Evolutionary conservation across 2,113 vertebrate genomes (phyloP), one percentile per base, ranked within the genome.

Genomic region (Marmota monax): DNA sequence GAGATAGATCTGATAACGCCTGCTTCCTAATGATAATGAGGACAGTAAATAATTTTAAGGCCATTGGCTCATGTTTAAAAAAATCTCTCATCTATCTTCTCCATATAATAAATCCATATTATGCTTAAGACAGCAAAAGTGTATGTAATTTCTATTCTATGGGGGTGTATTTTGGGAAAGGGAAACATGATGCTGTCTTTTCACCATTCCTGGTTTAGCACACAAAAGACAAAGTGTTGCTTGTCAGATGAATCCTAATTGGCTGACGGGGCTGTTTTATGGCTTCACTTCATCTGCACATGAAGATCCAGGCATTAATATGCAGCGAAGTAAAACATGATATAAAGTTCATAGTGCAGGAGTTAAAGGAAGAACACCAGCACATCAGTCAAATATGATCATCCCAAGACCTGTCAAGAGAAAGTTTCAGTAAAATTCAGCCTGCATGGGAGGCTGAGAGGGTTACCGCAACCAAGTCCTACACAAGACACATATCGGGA

Each of bases 1-100:
- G 79, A 42, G 32, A 95, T 10, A 93, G 88, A 92, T 45, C 53
- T 82, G 82, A 96, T 93, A 94, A 93, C 7, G 20, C 39, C 84
- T 87, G 77, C 3, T 97, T 97, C 79, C 82, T 96, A 97, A 97
- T 92, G 42, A 93, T 86, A 98, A 98, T 48, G 34, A 97, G 86
- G 96, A 63, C 5, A 90, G 86, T 96, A 98, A 98, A 95, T 96
- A 98, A 95, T 94, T 93, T 96, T 85, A 74, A 96, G 96, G 27
- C 23, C 90, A 53, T 98, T 34, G 13, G 45, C 0, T 0, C 4
- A 72, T 82, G 8, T 45, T 80, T 32, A 73, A 94, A 92, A 45
- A 0, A 2, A 1, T 4, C 2, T 90, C 72, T 85, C 87, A 74
- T 87, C 34, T 70, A 84, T 63, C 32, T 61, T 96, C 32, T 39